Percentiles rank a stretch among this genome's conserved stretches.
Conservation (phyloP, 2,888 invertebrate genomes). For the Minunthozetes semirufus region DNA sequence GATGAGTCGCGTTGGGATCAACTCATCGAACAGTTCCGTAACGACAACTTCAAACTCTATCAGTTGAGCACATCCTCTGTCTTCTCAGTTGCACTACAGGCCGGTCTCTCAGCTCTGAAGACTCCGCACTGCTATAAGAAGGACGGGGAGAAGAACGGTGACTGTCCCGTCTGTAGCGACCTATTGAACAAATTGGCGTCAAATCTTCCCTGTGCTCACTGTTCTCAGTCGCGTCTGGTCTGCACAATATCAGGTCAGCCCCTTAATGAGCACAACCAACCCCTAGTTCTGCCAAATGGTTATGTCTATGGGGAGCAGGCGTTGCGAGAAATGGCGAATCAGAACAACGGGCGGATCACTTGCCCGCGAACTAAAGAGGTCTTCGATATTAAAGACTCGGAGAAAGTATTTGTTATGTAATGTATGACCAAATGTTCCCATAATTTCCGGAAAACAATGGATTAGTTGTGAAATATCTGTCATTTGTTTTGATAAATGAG, state of each 20-base stretch:
- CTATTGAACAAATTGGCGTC: constrained; percentile 78
- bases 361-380: constrained; percentile 92
- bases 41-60: constrained; percentile 87
- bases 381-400: constrained; percentile 80
- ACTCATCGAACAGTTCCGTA: constrained; percentile 80
- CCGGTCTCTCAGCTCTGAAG: constrained; percentile 89
- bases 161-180: constrained; percentile 87
- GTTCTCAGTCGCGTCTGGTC: constrained; percentile 87
- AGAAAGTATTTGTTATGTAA: constrained; percentile 97
- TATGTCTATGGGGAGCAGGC: constrained; percentile 94
- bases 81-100: constrained; percentile 82
- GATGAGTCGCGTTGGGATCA: constrained; percentile 69
- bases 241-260: constrained; percentile 82
- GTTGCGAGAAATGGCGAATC: constrained; percentile 76
- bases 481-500: too few species aligned
- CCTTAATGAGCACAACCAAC: constrained; percentile 94
- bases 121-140: constrained; percentile 59
- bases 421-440: too few species aligned
- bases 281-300: constrained; percentile 97
- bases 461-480: too few species aligned
- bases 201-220: constrained; percentile 80
- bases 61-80: constrained; percentile 85
- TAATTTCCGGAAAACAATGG: too few species aligned
- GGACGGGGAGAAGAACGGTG: constrained; percentile 60
- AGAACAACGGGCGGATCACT: constrained; percentile 81